Evolutionary conservation across 1,140 invertebrate genomes (phyloP), one percentile per base, ranked within the genome.

Genomic region (Schlechtendalia chinensis): DNA sequence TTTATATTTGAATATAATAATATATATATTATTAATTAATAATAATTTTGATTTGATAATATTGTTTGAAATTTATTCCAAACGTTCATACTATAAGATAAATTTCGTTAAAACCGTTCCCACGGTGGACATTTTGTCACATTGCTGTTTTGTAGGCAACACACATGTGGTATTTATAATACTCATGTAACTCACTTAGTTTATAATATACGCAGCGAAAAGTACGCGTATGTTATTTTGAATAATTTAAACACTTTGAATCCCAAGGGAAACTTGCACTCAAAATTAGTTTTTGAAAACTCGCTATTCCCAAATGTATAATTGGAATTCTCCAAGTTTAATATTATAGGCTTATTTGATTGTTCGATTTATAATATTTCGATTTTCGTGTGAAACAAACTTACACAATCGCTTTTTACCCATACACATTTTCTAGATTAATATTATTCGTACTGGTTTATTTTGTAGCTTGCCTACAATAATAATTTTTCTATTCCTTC

Each of bases 241-340:
- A 79, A 79, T 61, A 79, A 79, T 50, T 63, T 63, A 63, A 79
- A 22, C 50, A 50, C 32, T 45, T 61, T 17, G 16, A 63, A 61
- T 22, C 75, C 17, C 24, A 1, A 19, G 58, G 58, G 17, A 27
- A 27, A 29, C 27, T 32, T 47, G 17, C 6, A 39, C 19, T 79
- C 17, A 10, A 61, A 63, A 79, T 79, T 79, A 79, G 16, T 17
- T 59, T 63, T 63, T 50, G 39, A 19, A 61, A 77, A 77, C 24
- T 19, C 45, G 1, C 6, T 1, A 50, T 79, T 0, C 24, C 22
- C 14, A 8, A 50, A 79, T 12, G 24, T 10, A n/a, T 29, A 45
- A 59, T 63, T 19, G 39, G 6, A 24, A 71, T 53, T 29, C 22
- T 27, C 8, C 10, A 27, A 50, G 22, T 71, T 71, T 71, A 47